Evolutionary conservation across 2,797 vertebrate genomes (phyloP), one percentile per base, ranked within the genome.

Genomic region (Potorous gilbertii): DNA sequence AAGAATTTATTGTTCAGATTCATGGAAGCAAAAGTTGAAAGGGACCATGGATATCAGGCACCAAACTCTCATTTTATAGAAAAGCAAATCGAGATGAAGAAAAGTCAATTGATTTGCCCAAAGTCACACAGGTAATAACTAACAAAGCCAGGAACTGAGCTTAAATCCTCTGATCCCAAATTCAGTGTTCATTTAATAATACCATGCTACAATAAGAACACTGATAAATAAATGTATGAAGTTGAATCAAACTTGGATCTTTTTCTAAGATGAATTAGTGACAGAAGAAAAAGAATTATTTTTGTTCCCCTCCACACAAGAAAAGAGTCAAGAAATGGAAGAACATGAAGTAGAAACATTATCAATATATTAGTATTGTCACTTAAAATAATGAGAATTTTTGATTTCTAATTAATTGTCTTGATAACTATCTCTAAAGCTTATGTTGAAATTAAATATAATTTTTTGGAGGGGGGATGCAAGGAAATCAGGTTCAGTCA

Each of bases 391-490:
- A 40, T 16, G 40, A 40, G 59, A 96, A 40, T 24, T 89, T 55
- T 3, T 18, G 18, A 21, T 81, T 74, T 54, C 24, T 91, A 59
- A 81, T 90, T 91, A 10, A 81, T 91, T 92, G 90, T 96, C 62
- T 90, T 11, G 59, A 94, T 40, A 90, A 1, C 29, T 0, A 62
- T 55, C 90, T 54, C n/a, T 21, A 90, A 87, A 18, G 87, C 56
- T 96, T 92, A 81, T 56, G 21, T 24, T 93, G 91, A 93, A 96
- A 95, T 54, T 62, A 5, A 94, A 52, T 52, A 52, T 52, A 5
- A 52, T 52, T 52, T 52, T 52, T 52, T 52, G 52, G 52, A 52
- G 52, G 52, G 50, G 52, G 52, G 5, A 5, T 52, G 52, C 52
- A 52, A 52, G 52, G 52, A 52, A 52, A 52, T 52, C 52, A 52